Evolutionary conservation across 2,113 vertebrate species (phyloP).

Genomic region (Ibidorhyncha struthersii): DNA sequence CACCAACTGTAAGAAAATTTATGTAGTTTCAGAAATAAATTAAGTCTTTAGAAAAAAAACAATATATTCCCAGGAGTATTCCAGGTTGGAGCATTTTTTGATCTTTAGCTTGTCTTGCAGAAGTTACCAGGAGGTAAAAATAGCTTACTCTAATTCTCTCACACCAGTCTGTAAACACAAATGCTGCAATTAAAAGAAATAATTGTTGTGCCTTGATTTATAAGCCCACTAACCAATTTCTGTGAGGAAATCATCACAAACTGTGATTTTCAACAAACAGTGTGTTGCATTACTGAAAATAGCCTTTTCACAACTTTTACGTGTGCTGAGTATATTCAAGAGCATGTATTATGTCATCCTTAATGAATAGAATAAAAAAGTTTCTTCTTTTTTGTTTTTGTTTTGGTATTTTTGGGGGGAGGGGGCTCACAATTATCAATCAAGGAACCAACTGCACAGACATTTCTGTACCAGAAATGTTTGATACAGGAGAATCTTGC

Average conservation of each 20-base stretch:
- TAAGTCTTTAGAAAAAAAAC: not conserved
- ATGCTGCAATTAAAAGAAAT: not conserved
- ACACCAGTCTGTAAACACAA: not conserved
- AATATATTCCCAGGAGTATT: not conserved
- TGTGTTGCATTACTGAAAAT: not conserved
- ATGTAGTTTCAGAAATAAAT: not conserved
- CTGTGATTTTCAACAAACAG: not conserved
- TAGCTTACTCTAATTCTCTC: not conserved
- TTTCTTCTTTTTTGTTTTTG: not conserved
- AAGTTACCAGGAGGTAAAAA: not conserved
- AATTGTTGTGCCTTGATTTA: not conserved
- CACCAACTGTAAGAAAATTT: not conserved
- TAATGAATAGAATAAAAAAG: not conserved
- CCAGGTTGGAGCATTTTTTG: not conserved
- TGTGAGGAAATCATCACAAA: not conserved
- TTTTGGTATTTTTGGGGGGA: not conserved
- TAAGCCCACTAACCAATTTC: not conserved
- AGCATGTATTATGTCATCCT: not conserved
- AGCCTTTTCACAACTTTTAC: not conserved
- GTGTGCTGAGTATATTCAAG: not conserved
- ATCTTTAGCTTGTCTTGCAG: not conserved
- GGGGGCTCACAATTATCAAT: not conserved
- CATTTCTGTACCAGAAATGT: not conserved
- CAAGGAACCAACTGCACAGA: not conserved
- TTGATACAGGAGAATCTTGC: not conserved